These are phyloP conservation scores for Dipodomys stephensi DNA, from an alignment of 2,113 vertebrate species.

Conservation along the genomic window DNA sequence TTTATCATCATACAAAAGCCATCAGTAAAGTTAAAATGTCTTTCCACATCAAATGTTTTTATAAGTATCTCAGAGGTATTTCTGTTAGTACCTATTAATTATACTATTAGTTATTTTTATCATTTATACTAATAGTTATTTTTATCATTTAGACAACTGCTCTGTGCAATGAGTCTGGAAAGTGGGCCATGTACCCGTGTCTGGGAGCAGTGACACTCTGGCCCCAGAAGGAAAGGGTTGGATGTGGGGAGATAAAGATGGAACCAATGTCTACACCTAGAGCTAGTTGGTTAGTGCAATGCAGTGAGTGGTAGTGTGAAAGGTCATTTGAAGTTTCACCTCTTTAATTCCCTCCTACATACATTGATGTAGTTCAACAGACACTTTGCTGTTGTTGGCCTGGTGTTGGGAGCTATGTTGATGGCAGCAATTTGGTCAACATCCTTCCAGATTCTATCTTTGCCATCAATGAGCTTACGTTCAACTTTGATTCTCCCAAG, in stretches of 20 bases:
- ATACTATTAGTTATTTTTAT: background rate
- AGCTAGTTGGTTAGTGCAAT: background rate
- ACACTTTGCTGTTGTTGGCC: background rate
- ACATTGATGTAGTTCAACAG: background rate
- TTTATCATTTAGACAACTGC: background rate
- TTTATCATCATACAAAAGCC: constrained; percentile 3
- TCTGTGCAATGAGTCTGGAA: background rate
- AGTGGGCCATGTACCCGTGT: background rate
- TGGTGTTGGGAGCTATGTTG: background rate
- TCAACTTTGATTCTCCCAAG: background rate
- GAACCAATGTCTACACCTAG: background rate
- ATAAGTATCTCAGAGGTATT: background rate
- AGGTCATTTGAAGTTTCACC: background rate
- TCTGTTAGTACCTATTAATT: background rate
- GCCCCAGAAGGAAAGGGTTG: background rate
- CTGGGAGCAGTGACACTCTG: background rate
- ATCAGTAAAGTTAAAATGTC: background rate
- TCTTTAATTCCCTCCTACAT: background rate
- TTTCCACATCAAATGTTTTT: background rate
- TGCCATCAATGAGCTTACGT: background rate
- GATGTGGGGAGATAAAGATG: background rate
- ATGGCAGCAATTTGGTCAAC: background rate
- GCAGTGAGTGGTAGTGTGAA: background rate
- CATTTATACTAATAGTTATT: background rate
- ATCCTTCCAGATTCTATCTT: background rate